Evolutionary conservation across 2,113 vertebrate species (phyloP), one percentile per base, ranked within the genome.

Genomic region (Gobius niger): DNA sequence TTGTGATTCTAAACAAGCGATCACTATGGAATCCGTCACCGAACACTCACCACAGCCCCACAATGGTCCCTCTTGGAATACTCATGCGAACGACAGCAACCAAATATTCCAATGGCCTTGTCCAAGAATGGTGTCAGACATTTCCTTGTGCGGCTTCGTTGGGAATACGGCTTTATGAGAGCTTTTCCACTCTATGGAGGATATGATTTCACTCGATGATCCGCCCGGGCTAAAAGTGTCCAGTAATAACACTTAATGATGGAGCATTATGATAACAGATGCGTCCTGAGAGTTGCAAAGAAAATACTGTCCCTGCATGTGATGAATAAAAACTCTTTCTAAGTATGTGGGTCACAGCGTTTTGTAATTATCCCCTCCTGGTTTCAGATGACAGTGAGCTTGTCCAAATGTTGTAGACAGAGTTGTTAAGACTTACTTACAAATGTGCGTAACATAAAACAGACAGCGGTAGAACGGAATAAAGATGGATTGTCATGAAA

Each of bases 1-100:
- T 47, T 65, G 14, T 52, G 68, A 47, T 64, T 67, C 70, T 51
- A 77, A 73, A 73, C 73, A 70, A 54, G 42, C 9, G 51, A 76
- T 73, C 42, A 16, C 73, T 54, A 50, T 46, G 78, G 42, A 51
- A 44, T 72, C 15, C 65, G 50, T 80, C 74, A 61, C 40, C 19
- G 11, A 47, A 59, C 77, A 61, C 52, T 12, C 56, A 72, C 64
- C 62, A 7, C 76, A 72, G 0, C 54, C 34, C 14, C 52, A 54
- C 72, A 73, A 81, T 56, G 68, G 70, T 71, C 44, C 64, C 18
- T 42, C 53, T 18, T 66, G 65, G 72, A 44, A 14, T 6, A 4
- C 47, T 7, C 34, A 42, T 34, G 9, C 70, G 69, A 66, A 60
- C 52, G 0, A 52, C 56, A 75, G 52, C 47, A 47, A 42, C 19